Conservation (phyloP, 2,888 invertebrate genomes). For the Rosalia funebris region DNA sequence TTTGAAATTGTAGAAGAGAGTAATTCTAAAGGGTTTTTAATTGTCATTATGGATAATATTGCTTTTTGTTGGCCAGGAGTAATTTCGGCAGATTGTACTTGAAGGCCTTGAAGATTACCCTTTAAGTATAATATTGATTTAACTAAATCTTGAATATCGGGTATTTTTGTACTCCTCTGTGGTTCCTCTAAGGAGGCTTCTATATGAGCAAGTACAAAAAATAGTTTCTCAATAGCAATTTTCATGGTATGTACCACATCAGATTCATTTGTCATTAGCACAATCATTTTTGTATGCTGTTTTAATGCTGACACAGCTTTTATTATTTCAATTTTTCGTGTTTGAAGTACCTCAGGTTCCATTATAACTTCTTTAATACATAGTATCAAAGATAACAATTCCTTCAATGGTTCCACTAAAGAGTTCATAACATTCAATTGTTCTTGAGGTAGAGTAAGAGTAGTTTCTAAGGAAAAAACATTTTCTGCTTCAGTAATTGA, state of each 20-base stretch:
- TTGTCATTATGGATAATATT: slow-evolving; percentile 33
- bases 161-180: too few relatives aligned
- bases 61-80: slow-evolving; percentile 27
- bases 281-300: slow-evolving; percentile 26
- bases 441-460: not conserved
- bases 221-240: not conserved
- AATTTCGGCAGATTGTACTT: slow-evolving; percentile 31
- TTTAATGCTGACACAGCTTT: slow-evolving; percentile 41
- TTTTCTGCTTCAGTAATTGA: not conserved
- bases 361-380: slow-evolving; percentile 30
- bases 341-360: slow-evolving; percentile 38
- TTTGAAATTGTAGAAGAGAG: slow-evolving; percentile 5
- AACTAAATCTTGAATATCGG: not conserved
- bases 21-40: slow-evolving; percentile 22
- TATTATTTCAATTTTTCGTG: slow-evolving; percentile 39
- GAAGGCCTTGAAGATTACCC: slow-evolving; percentile 29
- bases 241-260: not conserved
- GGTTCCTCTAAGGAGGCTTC: too few relatives aligned
- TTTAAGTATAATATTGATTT: slow-evolving; percentile 17
- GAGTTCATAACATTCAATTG: not conserved
- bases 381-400: slow-evolving; percentile 7
- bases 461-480: not conserved
- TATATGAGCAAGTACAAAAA: not conserved
- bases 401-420: slow-evolving; percentile 28
- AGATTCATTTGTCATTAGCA: not conserved